Conservation (phyloP, 2,797 vertebrate species). For the Luscinia luscinia region DNA sequence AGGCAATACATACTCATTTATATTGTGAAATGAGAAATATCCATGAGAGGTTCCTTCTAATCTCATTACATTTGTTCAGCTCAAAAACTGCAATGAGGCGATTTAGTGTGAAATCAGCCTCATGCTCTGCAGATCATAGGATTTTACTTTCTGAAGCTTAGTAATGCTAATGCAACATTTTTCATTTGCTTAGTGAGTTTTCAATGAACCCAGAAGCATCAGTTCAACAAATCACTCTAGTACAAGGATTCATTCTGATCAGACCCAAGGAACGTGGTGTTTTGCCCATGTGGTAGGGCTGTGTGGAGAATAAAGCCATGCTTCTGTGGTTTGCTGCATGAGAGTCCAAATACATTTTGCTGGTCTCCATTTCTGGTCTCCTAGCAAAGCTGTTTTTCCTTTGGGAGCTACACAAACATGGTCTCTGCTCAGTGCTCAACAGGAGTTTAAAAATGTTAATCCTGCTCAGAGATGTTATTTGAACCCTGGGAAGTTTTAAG, state of each 20-base stretch:
- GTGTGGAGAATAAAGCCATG: background rate
- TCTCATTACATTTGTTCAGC: constrained; percentile 28
- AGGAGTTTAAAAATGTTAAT: background rate
- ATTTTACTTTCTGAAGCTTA: constrained; percentile 33
- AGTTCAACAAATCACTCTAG: background rate
- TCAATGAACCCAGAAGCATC: background rate
- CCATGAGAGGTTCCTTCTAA: background rate
- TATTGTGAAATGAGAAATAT: constrained; percentile 10
- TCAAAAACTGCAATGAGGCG: background rate
- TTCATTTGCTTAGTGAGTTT: background rate
- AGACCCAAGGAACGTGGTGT: background rate
- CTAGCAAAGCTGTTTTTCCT: background rate
- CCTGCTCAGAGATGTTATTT: background rate
- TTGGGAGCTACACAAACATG: background rate
- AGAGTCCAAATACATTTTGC: too few relatives aligned
- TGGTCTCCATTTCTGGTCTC: background rate
- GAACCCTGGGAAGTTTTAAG: background rate
- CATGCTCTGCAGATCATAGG: background rate
- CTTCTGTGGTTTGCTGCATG: too few relatives aligned
- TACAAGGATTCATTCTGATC: background rate
- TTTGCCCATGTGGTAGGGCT: background rate
- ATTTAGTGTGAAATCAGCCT: constrained; percentile 42
- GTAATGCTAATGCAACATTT: constrained; percentile 24
- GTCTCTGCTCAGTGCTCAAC: background rate
- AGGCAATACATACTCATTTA: background rate